Evolutionary conservation across 2,888 invertebrate genomes (phyloP).

Genomic region (Mythimna ferrago): DNA sequence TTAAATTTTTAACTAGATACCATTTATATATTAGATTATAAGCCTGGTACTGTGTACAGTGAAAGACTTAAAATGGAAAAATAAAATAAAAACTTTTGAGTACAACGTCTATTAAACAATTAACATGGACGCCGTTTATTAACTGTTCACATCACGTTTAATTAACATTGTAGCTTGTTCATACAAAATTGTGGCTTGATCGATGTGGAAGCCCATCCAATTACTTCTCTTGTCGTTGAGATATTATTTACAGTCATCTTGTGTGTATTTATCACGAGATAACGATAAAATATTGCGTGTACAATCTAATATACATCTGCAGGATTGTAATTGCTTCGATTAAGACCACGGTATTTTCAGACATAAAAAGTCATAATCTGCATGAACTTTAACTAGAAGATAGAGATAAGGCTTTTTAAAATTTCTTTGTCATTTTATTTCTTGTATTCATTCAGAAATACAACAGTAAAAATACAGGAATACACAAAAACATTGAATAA

Average conservation of each 20-base stretch:
- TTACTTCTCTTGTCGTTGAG: slow-evolving; percentile 83
- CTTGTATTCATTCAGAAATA: neutral
- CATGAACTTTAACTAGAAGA: slow-evolving; percentile 21
- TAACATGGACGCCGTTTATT: slow-evolving; percentile 46
- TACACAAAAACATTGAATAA: neutral
- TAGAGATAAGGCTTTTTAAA: slow-evolving; percentile 3
- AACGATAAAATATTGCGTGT: slow-evolving; percentile 75
- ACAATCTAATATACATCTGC: slow-evolving; percentile 71
- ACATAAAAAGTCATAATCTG: slow-evolving; percentile 35
- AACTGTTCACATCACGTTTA: slow-evolving; percentile 54
- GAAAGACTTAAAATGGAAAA: neutral
- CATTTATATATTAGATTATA: neutral
- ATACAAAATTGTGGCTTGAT: slow-evolving; percentile 74
- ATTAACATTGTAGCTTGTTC: slow-evolving; percentile 68
- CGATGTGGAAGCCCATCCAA: slow-evolving; percentile 81
- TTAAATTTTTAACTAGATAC: neutral
- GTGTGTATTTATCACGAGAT: slow-evolving; percentile 82
- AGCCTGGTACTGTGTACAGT: neutral
- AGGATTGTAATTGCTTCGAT: slow-evolving; percentile 72
- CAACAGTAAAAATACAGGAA: neutral
- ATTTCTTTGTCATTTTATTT: slow-evolving; percentile 3
- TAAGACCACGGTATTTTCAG: slow-evolving; percentile 61
- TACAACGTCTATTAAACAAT: slow-evolving; percentile 33
- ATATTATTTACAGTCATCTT: slow-evolving; percentile 81
- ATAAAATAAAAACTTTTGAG: neutral